These are phyloP conservation scores for Tupaia tana DNA, from an alignment of 2,113 vertebrate species.

Conservation along the genomic window DNA sequence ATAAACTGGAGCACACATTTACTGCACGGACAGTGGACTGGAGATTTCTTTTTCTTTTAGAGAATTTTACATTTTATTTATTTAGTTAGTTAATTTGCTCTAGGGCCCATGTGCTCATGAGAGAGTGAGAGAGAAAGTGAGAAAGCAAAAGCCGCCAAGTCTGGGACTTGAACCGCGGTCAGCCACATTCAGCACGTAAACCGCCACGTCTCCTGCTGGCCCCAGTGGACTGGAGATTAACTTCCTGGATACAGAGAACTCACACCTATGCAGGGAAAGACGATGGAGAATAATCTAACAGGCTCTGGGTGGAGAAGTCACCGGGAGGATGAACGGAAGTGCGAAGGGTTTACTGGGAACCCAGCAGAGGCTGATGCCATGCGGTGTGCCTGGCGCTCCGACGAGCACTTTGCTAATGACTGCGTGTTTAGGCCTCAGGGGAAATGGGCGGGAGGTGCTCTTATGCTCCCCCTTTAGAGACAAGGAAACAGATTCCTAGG, in stretches of 20 bases:
- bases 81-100: too few species aligned
- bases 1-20: not conserved
- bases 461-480: not conserved
- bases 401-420: not conserved
- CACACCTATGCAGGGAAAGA: not conserved
- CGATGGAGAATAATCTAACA: too few species aligned
- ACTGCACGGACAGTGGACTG: too few species aligned
- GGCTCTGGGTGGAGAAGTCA: not conserved
- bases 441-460: not conserved
- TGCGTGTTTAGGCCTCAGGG: not conserved
- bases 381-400: not conserved
- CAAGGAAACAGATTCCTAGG: not conserved
- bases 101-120: too few species aligned
- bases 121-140: too few species aligned
- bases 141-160: too few species aligned
- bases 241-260: not conserved
- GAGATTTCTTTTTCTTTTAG: too few species aligned
- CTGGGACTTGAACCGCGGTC: too few species aligned
- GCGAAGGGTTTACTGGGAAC: not conserved
- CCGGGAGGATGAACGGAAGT: not conserved
- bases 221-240: not conserved
- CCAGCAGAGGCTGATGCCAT: too few species aligned
- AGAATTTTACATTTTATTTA: too few species aligned
- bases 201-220: too few species aligned
- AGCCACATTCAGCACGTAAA: too few species aligned